Evolutionary conservation across 2,888 invertebrate species (phyloP).

Genomic region (Stenurella melanura): DNA sequence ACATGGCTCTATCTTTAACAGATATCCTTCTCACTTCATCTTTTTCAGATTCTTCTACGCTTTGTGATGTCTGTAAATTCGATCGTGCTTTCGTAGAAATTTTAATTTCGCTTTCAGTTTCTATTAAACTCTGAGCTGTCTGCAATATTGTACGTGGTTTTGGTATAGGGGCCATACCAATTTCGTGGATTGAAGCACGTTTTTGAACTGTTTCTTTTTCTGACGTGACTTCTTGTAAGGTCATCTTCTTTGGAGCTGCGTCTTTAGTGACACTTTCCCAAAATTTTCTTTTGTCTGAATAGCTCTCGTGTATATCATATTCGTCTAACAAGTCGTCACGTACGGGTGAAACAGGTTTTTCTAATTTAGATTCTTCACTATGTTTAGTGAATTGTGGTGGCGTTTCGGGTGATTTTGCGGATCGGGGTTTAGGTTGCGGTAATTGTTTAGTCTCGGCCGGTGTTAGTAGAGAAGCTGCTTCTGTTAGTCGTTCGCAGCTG

Average conservation of each 20-base stretch:
- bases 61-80: conserved; percentile 38
- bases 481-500: conserved; percentile 70
- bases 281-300: conserved; percentile 74
- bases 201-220: conserved; percentile 65
- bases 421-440: conserved; percentile 75
- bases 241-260: conserved; percentile 66
- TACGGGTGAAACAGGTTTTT: conserved; percentile 66
- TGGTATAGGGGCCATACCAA: conserved; percentile 70
- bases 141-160: conserved; percentile 70
- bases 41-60: conserved; percentile 47
- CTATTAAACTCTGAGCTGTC: conserved; percentile 62
- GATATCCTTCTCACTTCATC: conserved; percentile 39
- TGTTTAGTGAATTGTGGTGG: conserved; percentile 58
- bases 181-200: conserved; percentile 69
- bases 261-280: conserved; percentile 74
- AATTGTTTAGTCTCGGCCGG: conserved; percentile 68
- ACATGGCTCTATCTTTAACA: conserved; percentile 54
- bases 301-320: conserved; percentile 69
- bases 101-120: conserved; percentile 49
- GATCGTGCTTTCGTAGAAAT: conserved; percentile 44
- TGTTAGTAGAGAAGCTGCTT: conserved; percentile 67
- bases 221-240: conserved; percentile 63
- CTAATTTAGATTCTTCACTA: conserved; percentile 51
- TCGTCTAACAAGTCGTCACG: conserved; percentile 66
- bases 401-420: conserved; percentile 61